Evolutionary conservation across 2,113 vertebrate genomes (phyloP).

Genomic region (Strigops habroptila): DNA sequence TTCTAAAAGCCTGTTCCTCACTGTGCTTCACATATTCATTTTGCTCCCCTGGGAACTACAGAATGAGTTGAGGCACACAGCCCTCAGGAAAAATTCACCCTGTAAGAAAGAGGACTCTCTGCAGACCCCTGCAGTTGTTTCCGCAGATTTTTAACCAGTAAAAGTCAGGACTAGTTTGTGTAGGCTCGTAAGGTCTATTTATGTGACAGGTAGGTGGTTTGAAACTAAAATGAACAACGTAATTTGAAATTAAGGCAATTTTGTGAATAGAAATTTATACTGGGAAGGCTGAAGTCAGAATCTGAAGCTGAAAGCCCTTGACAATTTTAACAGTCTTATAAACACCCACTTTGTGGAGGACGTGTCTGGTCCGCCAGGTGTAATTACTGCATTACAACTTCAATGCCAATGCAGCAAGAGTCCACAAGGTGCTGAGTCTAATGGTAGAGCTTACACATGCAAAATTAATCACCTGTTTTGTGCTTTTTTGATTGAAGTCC

Average conservation of each 20-base stretch:
- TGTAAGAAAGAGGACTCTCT: neutral
- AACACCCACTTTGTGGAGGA: neutral
- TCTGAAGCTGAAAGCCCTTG: neutral
- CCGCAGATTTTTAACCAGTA: neutral
- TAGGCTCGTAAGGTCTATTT: neutral
- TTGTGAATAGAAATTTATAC: neutral
- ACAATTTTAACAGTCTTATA: neutral
- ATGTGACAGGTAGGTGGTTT: neutral
- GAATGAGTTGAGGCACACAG: neutral
- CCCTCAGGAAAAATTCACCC: neutral
- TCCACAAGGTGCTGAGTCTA: neutral
- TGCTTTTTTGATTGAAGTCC: neutral
- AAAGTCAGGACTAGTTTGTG: neutral
- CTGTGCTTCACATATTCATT: neutral
- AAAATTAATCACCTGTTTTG: neutral
- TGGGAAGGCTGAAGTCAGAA: neutral
- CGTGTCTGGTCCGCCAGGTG: neutral
- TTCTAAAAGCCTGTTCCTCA: neutral
- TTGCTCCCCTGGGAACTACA: neutral
- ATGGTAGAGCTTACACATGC: neutral
- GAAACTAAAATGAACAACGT: neutral
- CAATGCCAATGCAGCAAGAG: neutral
- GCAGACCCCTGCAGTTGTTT: neutral
- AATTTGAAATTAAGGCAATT: neutral
- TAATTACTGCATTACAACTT: neutral